Conservation (phyloP, 2,113 vertebrate genomes). For the Tetraodon nigroviridis region DNA sequence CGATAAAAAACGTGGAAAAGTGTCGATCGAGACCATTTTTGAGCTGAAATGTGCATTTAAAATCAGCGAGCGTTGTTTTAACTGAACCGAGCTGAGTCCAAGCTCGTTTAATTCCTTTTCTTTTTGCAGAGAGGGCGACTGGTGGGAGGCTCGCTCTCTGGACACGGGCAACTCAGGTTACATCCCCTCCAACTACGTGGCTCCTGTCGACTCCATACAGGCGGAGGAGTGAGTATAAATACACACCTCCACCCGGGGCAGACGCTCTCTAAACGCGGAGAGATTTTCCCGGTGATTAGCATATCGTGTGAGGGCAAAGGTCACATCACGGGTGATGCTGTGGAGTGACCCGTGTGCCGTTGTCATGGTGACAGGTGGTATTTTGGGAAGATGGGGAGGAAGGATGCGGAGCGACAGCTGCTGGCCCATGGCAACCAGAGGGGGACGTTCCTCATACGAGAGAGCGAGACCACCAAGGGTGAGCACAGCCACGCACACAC, state of each 20-base stretch:
- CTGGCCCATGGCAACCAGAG: slow-evolving; percentile 79
- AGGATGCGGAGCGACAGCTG: slow-evolving; percentile 89
- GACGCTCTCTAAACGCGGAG: background rate
- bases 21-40: too few species aligned
- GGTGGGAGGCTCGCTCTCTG: slow-evolving; percentile 95
- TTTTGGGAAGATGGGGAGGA: slow-evolving; percentile 92
- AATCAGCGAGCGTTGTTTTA: too few species aligned
- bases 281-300: slow-evolving; percentile 10
- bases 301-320: slow-evolving; percentile 27
- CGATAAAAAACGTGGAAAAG: too few species aligned
- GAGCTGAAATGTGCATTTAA: too few species aligned
- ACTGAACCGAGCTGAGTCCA: too few species aligned
- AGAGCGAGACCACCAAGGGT: slow-evolving; percentile 96
- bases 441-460: slow-evolving; percentile 90
- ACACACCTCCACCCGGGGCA: slow-evolving; percentile 10
- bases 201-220: slow-evolving; percentile 93
- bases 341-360: slow-evolving; percentile 31
- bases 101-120: too few species aligned
- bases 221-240: slow-evolving; percentile 88
- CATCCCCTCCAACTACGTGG: slow-evolving; percentile 96
- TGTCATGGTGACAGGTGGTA: slow-evolving; percentile 83
- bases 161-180: slow-evolving; percentile 85
- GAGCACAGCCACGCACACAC: slow-evolving; percentile 13
- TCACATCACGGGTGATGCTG: slow-evolving; percentile 18
- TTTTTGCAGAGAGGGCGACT: slow-evolving; percentile 87